A percentile compares a stretch with the other conserved stretches of the same genome.
These are phyloP conservation scores for Lonchura striata DNA, from an alignment of 2,113 vertebrate species.

Conservation along the genomic window DNA sequence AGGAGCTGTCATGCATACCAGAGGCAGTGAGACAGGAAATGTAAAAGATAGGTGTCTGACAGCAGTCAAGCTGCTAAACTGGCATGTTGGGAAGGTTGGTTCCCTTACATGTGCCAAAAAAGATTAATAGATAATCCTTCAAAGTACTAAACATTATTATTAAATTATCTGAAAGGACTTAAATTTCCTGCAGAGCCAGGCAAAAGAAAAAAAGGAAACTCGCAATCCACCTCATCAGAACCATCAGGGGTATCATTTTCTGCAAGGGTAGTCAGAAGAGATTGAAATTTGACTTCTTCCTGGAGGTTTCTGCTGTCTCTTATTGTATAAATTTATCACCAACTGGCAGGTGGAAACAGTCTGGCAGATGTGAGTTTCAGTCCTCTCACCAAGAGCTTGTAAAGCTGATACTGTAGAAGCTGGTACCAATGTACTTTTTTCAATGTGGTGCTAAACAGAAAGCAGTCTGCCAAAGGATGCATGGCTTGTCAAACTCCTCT, in stretches of 20 bases:
- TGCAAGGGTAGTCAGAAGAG: not conserved
- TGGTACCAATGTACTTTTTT: not conserved
- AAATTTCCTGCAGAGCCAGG: not conserved
- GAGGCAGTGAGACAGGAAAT: not conserved
- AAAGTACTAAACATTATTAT: not conserved
- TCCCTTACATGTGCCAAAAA: not conserved
- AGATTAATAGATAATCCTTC: not conserved
- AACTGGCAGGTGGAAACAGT: not conserved
- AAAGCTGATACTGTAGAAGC: not conserved
- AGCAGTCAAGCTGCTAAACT: not conserved
- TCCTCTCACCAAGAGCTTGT: not conserved
- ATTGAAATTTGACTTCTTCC: not conserved
- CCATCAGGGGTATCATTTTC: not conserved
- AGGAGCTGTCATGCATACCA: accelerated
- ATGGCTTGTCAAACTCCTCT: not conserved
- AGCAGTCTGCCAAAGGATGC: not conserved
- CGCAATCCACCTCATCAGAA: not conserved
- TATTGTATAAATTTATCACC: not conserved
- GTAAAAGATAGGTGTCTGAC: not conserved
- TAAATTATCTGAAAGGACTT: not conserved
- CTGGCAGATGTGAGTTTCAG: not conserved
- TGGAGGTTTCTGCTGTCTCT: not conserved
- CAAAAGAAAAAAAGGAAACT: not conserved
- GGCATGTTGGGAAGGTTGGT: not conserved
- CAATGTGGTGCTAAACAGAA: not conserved